Evolutionary conservation across 2,888 invertebrate genomes (phyloP).

Genomic region (Rapana venosa): DNA sequence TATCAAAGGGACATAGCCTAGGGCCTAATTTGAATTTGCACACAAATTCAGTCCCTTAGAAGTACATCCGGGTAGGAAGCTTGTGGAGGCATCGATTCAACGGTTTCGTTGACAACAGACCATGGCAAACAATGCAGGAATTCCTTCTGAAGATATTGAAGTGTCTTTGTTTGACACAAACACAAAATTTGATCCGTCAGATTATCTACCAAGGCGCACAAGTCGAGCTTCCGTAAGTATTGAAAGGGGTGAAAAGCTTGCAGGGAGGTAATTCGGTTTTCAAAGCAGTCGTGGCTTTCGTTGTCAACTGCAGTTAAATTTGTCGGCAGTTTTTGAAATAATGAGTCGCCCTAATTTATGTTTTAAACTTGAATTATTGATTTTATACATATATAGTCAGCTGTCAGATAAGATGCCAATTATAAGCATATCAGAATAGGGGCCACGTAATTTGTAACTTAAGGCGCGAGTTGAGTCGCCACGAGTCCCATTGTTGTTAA

Average conservation of each 20-base stretch:
- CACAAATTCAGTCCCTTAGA: background rate
- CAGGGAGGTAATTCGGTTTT: background rate
- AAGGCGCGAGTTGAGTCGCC: no score
- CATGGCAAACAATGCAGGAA: background rate
- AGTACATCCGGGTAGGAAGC: background rate
- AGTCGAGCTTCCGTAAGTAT: constrained; percentile 1
- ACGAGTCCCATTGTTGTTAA: no score
- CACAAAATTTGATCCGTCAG: background rate
- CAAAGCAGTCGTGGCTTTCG: background rate
- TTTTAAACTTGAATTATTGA: background rate
- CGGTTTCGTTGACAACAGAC: background rate
- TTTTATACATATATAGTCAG: background rate
- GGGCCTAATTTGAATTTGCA: background rate
- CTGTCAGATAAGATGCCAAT: background rate
- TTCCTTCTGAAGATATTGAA: background rate
- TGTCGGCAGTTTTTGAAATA: no score
- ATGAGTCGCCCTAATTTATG: background rate
- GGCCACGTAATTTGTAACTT: no score
- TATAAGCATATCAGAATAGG: background rate
- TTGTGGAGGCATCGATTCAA: background rate
- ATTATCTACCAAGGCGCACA: constrained; percentile 5
- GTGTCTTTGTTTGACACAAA: background rate
- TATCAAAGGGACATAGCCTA: background rate
- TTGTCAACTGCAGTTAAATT: no score
- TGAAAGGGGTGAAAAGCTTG: background rate